These are phyloP conservation scores for Eptesicus fuscus DNA, from an alignment of 2,113 vertebrate species.

Conservation along the genomic window DNA sequence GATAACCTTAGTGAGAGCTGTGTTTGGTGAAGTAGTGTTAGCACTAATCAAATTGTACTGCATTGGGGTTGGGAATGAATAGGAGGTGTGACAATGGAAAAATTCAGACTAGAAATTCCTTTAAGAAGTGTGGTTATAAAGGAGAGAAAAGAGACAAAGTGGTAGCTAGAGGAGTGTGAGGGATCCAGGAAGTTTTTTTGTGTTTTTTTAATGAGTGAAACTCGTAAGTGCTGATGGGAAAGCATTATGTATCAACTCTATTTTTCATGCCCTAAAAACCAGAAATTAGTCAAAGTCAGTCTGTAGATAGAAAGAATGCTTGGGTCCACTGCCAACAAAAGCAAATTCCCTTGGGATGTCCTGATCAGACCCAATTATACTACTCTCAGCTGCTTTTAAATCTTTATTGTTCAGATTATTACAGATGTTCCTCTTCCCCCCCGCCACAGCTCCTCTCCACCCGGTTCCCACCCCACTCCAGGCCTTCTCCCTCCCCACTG, in stretches of 20 bases:
- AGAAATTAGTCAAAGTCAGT: constrained; percentile 4
- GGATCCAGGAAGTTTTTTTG: background rate
- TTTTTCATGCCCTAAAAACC: background rate
- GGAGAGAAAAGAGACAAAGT: background rate
- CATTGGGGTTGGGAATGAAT: background rate
- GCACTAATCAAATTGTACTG: background rate
- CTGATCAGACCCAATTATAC: background rate
- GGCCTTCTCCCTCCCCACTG: no score
- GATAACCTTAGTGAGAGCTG: background rate
- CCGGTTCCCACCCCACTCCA: no score
- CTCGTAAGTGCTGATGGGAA: background rate
- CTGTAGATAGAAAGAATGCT: background rate
- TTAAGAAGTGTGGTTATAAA: background rate
- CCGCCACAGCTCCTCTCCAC: no score
- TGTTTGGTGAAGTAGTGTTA: background rate
- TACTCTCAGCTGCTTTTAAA: background rate
- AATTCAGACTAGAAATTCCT: background rate
- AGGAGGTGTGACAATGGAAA: background rate
- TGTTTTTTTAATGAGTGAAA: background rate
- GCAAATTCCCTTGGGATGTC: background rate
- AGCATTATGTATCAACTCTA: background rate
- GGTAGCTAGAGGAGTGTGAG: background rate
- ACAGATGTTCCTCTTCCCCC: no score
- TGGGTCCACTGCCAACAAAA: background rate
- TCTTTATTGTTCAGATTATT: background rate